These are phyloP conservation scores for Anguilla megastoma DNA, from an alignment of 2,797 vertebrate species.

Conservation along the genomic window DNA sequence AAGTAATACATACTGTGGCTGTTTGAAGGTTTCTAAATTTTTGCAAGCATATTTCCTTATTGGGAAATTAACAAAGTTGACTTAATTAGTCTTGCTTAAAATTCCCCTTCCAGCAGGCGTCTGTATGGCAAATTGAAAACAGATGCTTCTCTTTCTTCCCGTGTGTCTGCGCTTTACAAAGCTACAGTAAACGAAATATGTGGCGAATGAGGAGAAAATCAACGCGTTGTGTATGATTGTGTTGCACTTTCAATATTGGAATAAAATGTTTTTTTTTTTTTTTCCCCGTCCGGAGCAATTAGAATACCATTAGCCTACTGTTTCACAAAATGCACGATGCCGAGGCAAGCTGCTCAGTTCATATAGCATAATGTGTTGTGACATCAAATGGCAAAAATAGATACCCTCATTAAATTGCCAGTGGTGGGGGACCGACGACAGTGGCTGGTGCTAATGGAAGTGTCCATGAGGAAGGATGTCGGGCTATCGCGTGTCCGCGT, in stretches of 20 bases:
- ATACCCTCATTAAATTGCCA: slow-evolving; percentile 42
- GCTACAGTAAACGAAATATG: slow-evolving; percentile 1
- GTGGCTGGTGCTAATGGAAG: slow-evolving; percentile 37
- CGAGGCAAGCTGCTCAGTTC: slow-evolving; percentile 36
- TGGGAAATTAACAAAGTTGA: slow-evolving; percentile 58
- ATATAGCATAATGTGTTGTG: slow-evolving; percentile 47
- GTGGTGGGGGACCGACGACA: slow-evolving; percentile 27
- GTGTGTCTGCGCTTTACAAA: slow-evolving; percentile 9
- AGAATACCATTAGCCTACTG: slow-evolving; percentile 7
- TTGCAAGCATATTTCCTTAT: background rate
- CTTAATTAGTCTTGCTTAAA: slow-evolving; percentile 40
- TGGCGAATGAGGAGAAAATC: background rate
- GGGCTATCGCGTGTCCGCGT: slow-evolving; percentile 43
- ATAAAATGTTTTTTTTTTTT: slow-evolving; percentile 33
- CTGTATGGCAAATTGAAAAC: slow-evolving; percentile 46
- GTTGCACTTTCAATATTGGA: slow-evolving; percentile 8
- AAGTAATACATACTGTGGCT: background rate
- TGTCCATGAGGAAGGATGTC: slow-evolving; percentile 25
- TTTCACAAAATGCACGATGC: slow-evolving; percentile 37
- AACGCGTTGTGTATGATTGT: background rate
- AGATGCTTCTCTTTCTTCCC: slow-evolving; percentile 39
- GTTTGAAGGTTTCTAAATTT: background rate
- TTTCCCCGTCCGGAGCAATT: slow-evolving; percentile 1
- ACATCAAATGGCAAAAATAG: slow-evolving; percentile 46
- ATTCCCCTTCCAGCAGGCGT: slow-evolving; percentile 55